These are phyloP conservation scores for Holcopasites calliopsidis DNA, from an alignment of 1,140 invertebrate species.

Conservation along the genomic window DNA sequence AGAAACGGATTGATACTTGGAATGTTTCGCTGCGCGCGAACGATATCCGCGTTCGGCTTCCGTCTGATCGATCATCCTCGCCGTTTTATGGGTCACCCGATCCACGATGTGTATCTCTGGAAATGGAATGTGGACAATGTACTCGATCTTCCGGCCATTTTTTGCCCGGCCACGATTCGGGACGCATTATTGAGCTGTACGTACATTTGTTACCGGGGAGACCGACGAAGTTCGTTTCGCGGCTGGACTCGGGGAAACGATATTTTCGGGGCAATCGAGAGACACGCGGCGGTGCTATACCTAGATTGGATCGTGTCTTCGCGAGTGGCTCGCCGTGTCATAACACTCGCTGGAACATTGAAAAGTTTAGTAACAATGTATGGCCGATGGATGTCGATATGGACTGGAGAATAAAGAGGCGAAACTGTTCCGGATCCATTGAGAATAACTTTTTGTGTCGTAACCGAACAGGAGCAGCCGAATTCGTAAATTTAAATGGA, in stretches of 20 bases:
- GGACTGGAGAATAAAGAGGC: not conserved
- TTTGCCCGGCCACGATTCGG: conserved; percentile 33
- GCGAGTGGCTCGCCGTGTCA: not conserved
- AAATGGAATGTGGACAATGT: conserved; percentile 43
- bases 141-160: conserved; percentile 57
- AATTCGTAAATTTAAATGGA: too few species aligned
- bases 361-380: conserved; percentile 25
- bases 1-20: conserved; percentile 6
- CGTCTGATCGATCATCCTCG: conserved; percentile 39
- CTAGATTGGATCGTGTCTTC: conserved; percentile 21
- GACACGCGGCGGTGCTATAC: not conserved
- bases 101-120: not conserved
- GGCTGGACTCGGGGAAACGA: conserved; percentile 11
- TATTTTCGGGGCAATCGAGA: conserved; percentile 18
- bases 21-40: not conserved
- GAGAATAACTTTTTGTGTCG: not conserved
- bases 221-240: conserved; percentile 43
- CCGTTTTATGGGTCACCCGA: not conserved
- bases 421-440: not conserved
- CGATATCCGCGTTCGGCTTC: conserved; percentile 8
- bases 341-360: conserved; percentile 24
- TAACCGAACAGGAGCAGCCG: too few species aligned
- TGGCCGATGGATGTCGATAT: not conserved
- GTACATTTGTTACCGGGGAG: conserved; percentile 54
- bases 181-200: conserved; percentile 53